Conservation (phyloP, 2,113 vertebrate genomes). For the Anser brachyrhynchus region DNA sequence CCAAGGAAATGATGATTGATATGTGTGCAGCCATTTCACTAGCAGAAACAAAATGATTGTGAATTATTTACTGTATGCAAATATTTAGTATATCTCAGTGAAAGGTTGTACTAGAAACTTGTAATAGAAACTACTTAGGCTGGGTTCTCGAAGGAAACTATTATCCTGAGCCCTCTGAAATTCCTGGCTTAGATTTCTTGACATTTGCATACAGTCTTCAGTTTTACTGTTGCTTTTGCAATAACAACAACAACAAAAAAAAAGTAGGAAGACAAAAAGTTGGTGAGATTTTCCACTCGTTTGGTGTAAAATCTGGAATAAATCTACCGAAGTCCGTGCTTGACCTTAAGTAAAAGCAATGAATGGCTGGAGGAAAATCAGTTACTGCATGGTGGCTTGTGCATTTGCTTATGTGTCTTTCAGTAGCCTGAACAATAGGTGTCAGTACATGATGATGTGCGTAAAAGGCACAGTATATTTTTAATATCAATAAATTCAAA, state of each 20-base stretch:
- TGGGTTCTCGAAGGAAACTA: not conserved
- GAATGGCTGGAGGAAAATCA: not conserved
- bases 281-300: not conserved
- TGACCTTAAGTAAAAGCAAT: slow-evolving; percentile 24
- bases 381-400: not conserved
- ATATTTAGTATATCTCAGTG: slow-evolving; percentile 12
- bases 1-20: slow-evolving; percentile 24
- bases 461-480: not conserved
- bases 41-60: not conserved
- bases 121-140: not conserved
- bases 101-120: slow-evolving; percentile 6
- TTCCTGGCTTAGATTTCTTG: not conserved
- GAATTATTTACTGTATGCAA: slow-evolving; percentile 18
- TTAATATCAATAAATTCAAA: not conserved
- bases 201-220: not conserved
- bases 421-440: not conserved
- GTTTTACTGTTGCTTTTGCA: not conserved
- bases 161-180: not conserved
- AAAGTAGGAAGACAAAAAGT: not conserved
- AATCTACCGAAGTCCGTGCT: not conserved
- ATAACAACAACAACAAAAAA: not conserved
- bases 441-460: not conserved
- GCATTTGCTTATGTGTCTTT: not conserved
- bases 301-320: slow-evolving; percentile 28
- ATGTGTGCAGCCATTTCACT: slow-evolving; percentile 4